Percentiles rank a stretch among this genome's conserved stretches.
These are phyloP conservation scores for Aproaerema taeniolella DNA, from an alignment of 2,888 invertebrate species.

Conservation along the genomic window DNA sequence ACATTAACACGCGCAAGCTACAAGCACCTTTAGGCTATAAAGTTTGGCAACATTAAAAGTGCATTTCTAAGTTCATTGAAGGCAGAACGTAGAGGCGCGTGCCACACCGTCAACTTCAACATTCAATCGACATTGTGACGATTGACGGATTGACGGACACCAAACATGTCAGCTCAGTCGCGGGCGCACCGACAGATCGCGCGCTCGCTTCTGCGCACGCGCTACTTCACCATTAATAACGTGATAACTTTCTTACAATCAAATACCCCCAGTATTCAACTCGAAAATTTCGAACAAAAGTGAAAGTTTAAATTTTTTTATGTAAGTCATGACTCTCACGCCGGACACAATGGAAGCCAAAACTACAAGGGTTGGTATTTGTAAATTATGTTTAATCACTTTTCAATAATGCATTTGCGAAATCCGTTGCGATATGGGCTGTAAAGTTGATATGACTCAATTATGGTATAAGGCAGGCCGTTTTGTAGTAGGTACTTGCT, in stretches of 20 bases:
- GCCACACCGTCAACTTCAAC: too few relatives aligned
- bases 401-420: slow-evolving; percentile 5
- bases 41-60: too few relatives aligned
- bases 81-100: too few relatives aligned
- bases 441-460: neutral
- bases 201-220: slow-evolving; percentile 41
- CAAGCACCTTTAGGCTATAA: too few relatives aligned
- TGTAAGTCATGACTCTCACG: neutral
- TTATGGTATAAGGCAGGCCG: too few relatives aligned
- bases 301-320: slow-evolving; percentile 21
- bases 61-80: too few relatives aligned
- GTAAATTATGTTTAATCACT: neutral
- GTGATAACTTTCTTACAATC: slow-evolving; percentile 29
- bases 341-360: slow-evolving; percentile 37
- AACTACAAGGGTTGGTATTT: slow-evolving; percentile 37
- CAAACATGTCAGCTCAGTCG: too few relatives aligned
- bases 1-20: too few relatives aligned
- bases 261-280: slow-evolving; percentile 4
- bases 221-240: slow-evolving; percentile 34
- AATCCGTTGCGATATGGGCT: neutral
- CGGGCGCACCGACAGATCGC: slow-evolving; percentile 38
- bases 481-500: too few relatives aligned
- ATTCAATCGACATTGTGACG: slow-evolving; percentile 8
- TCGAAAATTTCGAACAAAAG: slow-evolving; percentile 16
- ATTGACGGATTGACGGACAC: too few relatives aligned